These are phyloP conservation scores for Drosophila equinoxialis DNA, from an alignment of 1,140 invertebrate species.

Conservation along the genomic window DNA sequence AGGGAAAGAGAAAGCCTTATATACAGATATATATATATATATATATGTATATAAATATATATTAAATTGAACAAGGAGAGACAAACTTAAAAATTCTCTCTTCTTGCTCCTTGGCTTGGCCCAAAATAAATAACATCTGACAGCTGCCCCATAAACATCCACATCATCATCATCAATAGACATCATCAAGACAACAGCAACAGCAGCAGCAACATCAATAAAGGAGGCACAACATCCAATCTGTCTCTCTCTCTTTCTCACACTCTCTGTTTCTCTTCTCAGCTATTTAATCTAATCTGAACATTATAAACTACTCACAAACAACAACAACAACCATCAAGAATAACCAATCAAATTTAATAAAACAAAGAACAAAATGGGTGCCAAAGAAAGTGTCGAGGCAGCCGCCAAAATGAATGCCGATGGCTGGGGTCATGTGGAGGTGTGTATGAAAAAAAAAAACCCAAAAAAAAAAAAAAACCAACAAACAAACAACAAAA, in stretches of 20 bases:
- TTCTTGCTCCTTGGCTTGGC: conserved; percentile 50
- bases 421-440: conserved; percentile 89
- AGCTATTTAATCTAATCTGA: conserved; percentile 24
- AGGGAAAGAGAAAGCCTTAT: conserved; percentile 64
- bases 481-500: conserved; percentile 5
- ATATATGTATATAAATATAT: conserved; percentile 45
- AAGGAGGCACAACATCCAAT: background rate
- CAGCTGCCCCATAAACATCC: conserved; percentile 62
- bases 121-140: conserved; percentile 82
- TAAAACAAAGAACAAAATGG: conserved; percentile 83
- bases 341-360: conserved; percentile 48
- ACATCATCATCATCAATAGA: conserved; percentile 28
- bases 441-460: conserved; percentile 84
- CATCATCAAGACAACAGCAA: conserved; percentile 44
- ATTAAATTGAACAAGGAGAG: conserved; percentile 36
- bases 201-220: background rate
- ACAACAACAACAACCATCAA: conserved; percentile 72
- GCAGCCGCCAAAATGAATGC: conserved; percentile 88
- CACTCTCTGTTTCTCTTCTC: background rate
- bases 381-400: conserved; percentile 89
- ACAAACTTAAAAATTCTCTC: conserved; percentile 59
- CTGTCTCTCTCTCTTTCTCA: background rate
- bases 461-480: conserved; percentile 25
- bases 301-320: conserved; percentile 26
- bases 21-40: conserved; percentile 53